phyloP scores from a whole-genome alignment of 2,797 vertebrate species.

The Bradypus variegatus region DNA sequence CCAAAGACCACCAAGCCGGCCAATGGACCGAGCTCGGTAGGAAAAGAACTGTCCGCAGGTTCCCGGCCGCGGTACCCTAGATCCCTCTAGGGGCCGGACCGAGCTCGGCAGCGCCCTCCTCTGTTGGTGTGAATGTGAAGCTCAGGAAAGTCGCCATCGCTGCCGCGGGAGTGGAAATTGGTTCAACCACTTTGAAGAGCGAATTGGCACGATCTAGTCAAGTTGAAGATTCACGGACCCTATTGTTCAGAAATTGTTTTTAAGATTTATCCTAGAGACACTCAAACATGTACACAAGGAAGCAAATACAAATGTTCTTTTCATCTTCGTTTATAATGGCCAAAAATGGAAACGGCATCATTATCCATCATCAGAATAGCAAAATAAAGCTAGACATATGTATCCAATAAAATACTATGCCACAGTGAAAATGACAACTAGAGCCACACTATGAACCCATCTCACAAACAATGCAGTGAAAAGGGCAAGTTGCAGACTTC shows the following conservation, averaged over 20 bases:
- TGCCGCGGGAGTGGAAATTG: not conserved
- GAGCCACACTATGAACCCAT: not conserved
- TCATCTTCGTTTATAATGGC: not conserved
- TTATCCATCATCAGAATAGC: not conserved
- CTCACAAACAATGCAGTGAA: not conserved
- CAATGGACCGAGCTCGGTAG: too few species aligned
- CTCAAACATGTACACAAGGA: not conserved
- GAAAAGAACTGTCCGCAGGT: not conserved
- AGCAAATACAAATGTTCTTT: not conserved
- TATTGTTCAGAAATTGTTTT: not conserved
- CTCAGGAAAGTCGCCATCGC: fast-evolving
- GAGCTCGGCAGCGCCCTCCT: not conserved
- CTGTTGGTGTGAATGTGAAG: not conserved
- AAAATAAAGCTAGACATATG: not conserved
- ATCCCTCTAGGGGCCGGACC: not conserved
- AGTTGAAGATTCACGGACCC: not conserved
- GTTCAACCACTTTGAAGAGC: not conserved
- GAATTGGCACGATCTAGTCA: not conserved
- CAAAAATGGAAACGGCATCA: not conserved
- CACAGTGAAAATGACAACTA: not conserved
- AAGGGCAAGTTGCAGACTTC: not conserved
- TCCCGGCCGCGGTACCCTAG: fast-evolving
- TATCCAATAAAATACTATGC: not conserved
- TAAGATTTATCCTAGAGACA: not conserved
- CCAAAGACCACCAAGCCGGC: not conserved